phyloP scores from a whole-genome alignment of 2,113 vertebrate genomes.

The Phyllostomus hastatus region DNA sequence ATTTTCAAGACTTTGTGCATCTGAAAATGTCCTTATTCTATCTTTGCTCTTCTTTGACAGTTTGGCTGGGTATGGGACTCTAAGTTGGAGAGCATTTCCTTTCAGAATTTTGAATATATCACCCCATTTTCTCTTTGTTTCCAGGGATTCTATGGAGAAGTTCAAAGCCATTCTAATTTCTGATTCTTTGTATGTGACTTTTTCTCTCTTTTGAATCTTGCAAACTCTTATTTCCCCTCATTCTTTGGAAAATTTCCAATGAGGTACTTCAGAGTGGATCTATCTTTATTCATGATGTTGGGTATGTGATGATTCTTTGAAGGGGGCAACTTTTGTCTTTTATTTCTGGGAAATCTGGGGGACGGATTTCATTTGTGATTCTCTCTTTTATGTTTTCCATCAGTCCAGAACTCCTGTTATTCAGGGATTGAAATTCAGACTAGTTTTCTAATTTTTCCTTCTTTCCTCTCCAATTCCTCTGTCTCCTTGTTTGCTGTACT shows the following conservation, averaged over 20 bases:
- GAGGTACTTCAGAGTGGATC: not conserved
- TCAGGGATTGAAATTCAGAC: not conserved
- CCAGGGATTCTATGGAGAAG: not conserved
- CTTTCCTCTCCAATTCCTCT: not conserved
- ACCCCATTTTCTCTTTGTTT: not conserved
- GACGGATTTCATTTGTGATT: not conserved
- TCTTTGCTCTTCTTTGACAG: not conserved
- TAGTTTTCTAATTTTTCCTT: not conserved
- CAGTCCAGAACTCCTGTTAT: not conserved
- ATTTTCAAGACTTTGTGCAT: not conserved
- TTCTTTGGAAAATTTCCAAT: not conserved
- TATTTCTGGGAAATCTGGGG: not conserved
- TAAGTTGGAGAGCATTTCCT: not conserved
- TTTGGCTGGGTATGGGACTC: constrained; percentile 10
- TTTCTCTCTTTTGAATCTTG: not conserved
- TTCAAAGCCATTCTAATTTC: not conserved
- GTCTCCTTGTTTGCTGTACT: not conserved
- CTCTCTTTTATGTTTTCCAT: not conserved
- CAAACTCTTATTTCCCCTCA: not conserved
- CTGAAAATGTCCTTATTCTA: constrained; percentile 11
- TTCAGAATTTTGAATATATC: not conserved
- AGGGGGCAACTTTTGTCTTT: not conserved
- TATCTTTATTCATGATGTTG: not conserved
- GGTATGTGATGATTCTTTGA: not conserved
- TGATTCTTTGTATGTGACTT: not conserved